Evolutionary conservation across 2,113 vertebrate species (phyloP).

Genomic region (Lepidothrix coronata): DNA sequence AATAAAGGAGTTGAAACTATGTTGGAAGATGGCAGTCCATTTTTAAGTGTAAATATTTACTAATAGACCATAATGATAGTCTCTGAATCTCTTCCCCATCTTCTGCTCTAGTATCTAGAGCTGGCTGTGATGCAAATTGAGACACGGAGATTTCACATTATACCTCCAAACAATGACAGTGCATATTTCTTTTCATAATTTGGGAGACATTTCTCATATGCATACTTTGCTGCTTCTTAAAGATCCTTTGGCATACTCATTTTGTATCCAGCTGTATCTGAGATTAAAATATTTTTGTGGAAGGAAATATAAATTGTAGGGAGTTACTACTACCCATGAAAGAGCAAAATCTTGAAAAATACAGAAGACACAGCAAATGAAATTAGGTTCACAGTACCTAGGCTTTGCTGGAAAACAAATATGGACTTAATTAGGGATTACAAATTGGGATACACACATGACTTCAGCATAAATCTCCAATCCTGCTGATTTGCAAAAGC

Average conservation of each 20-base stretch:
- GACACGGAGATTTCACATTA: neutral
- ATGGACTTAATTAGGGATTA: conserved; percentile 10
- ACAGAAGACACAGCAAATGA: neutral
- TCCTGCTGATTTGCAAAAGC: neutral
- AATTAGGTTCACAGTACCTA: neutral
- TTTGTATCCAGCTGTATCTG: neutral
- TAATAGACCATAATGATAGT: neutral
- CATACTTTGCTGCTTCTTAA: neutral
- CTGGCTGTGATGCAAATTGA: neutral
- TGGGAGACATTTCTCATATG: neutral
- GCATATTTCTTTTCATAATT: neutral
- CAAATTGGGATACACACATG: neutral
- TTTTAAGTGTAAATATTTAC: conserved; percentile 14
- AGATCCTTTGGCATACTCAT: neutral
- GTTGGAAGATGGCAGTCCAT: neutral
- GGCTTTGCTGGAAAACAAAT: neutral
- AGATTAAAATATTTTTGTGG: neutral
- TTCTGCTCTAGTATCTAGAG: neutral
- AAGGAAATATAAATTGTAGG: neutral
- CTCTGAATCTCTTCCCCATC: neutral
- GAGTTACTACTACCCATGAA: neutral
- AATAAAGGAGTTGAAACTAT: neutral
- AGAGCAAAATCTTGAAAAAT: neutral
- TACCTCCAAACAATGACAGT: neutral
- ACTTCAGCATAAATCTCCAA: neutral